A percentile compares a stretch with the other conserved stretches of the same genome.
Evolutionary conservation across 2,113 vertebrate species (phyloP).

Genomic region (Lycocorax pyrrhopterus): DNA sequence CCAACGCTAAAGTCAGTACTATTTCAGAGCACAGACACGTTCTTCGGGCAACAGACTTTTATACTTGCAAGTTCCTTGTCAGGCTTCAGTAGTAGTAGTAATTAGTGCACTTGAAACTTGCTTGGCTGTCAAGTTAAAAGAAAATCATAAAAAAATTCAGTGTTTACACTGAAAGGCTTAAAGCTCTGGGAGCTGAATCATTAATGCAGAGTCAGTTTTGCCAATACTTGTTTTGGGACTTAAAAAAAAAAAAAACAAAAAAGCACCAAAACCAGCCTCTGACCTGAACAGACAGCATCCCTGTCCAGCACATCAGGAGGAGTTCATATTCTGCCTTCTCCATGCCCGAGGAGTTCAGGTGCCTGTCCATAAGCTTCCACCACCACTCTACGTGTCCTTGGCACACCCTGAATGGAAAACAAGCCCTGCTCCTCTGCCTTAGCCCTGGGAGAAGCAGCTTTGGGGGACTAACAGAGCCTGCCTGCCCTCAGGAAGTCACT

Average conservation of each 20-base stretch:
- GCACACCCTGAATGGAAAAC: rapidly evolving
- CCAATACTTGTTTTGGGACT: background rate
- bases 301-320: background rate
- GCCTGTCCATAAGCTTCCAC: too few relatives aligned
- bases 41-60: background rate
- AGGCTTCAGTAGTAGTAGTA: background rate
- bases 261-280: background rate
- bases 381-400: rapidly evolving
- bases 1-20: background rate
- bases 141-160: background rate
- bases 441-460: background rate
- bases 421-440: background rate
- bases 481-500: rapidly evolving
- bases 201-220: background rate
- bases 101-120: slow-evolving; percentile 35
- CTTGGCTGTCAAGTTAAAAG: slow-evolving; percentile 11
- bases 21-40: background rate
- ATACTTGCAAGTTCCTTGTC: background rate
- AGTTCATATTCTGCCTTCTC: background rate
- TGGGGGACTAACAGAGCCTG: background rate
- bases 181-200: background rate
- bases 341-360: rapidly evolving
- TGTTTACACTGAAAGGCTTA: slow-evolving; percentile 37
- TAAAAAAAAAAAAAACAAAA: background rate
- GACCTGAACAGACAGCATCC: background rate